Base-by-base conservation (phyloP, 2,113 vertebrate species). In the Pycnonotus jocosus region DNA sequence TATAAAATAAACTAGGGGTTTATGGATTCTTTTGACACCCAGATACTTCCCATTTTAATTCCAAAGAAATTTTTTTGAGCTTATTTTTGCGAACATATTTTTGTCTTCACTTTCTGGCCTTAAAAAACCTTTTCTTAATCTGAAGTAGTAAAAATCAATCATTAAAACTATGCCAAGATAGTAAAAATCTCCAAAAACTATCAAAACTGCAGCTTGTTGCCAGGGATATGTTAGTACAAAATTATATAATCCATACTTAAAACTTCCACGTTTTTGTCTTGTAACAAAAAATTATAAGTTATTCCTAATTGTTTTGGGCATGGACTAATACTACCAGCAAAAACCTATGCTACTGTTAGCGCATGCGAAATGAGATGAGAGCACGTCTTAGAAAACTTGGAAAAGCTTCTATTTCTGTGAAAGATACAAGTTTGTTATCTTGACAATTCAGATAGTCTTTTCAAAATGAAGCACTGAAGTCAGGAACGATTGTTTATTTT, bases 401-500 rank as follows among this genome's bases (percentile, higher is more conserved):
- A 53, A 82, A 96, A 54, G 10, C 68, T 61, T 61, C 35, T 2
- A 47, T 28, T 87, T 23, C 37, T 84, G n/a, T 71, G 35, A 27
- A 73, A 81, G 10, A 53, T 21, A 65, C 33, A 4, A 0, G 14
- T 72, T 88, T n/a, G 23, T 81, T 81, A 48, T 58, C 27, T 21
- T 81, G 22, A 27, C 30, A 68, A 12, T 48, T 78, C 27, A 71
- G 13, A 45, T 30, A 56, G 19, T 40, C 44, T 86, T 91, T 96
- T 87, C 48, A 76, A 80, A 72, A 82, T 7, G 40, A 86, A 70
- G 53, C 24, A 64, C 65, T 71, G 57, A 90, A 89, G 93, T 91
- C 10, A 62, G 42, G 74, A 71, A 24, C 12, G 2, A 88, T 68
- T 90, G 57, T 33, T 35, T 83, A 47, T 80, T 84, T 94, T 90